These are phyloP conservation scores for Lasioglossum albipes DNA, from an alignment of 1,140 invertebrate genomes.

Conservation along the genomic window DNA sequence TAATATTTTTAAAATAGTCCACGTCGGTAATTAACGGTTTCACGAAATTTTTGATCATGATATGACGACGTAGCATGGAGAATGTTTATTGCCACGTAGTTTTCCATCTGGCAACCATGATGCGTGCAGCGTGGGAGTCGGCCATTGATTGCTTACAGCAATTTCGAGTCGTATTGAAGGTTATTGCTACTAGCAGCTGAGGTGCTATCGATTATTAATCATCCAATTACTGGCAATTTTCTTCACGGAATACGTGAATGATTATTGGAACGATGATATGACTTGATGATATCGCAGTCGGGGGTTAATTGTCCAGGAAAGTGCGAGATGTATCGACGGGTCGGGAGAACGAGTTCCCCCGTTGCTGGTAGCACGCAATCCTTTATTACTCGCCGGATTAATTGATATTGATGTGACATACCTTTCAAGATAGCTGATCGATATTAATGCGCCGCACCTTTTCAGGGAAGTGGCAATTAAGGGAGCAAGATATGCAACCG, in stretches of 20 bases:
- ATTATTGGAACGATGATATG: constrained; percentile 33
- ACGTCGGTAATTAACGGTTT: no score
- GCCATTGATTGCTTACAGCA: neutral
- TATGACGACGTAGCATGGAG: no score
- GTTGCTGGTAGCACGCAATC: constrained; percentile 57
- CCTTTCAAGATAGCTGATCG: constrained; percentile 62
- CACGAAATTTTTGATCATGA: no score
- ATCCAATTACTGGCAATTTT: constrained; percentile 56
- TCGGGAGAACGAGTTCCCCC: constrained; percentile 42
- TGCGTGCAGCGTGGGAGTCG: neutral
- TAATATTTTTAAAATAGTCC: no score
- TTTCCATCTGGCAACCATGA: no score
- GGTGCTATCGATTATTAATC: constrained; percentile 51
- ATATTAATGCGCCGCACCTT: constrained; percentile 63
- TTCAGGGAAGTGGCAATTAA: constrained; percentile 23
- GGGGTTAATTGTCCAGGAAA: constrained; percentile 50
- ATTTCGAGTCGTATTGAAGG: neutral
- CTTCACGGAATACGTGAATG: constrained; percentile 30
- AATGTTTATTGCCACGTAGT: no score
- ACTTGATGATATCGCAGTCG: constrained; percentile 54
- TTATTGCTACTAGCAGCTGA: neutral
- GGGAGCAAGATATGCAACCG: neutral
- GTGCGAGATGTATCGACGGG: constrained; percentile 53
- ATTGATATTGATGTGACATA: constrained; percentile 67
- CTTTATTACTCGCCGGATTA: constrained; percentile 63